Evolutionary conservation across 2,113 vertebrate genomes (phyloP).

Genomic region (Charadrius vociferus): DNA sequence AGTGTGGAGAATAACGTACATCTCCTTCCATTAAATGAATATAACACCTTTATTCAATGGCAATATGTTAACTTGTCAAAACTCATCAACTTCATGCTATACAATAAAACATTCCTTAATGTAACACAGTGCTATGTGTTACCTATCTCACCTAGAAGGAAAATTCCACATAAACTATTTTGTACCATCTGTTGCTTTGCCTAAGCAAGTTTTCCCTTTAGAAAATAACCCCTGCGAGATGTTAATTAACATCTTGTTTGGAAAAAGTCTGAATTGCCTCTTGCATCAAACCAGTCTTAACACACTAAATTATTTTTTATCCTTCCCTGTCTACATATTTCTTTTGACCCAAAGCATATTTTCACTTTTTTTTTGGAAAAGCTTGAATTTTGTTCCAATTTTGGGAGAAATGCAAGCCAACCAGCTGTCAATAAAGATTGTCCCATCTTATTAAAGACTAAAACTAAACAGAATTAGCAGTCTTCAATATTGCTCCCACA

Average conservation of each 20-base stretch:
- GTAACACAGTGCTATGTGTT: background rate
- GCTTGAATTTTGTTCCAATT: background rate
- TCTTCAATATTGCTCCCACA: background rate
- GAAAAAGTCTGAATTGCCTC: background rate
- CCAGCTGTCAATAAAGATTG: background rate
- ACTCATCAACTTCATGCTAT: background rate
- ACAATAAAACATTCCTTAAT: background rate
- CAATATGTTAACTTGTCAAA: constrained; percentile 6
- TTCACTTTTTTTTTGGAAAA: background rate
- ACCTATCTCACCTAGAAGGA: background rate
- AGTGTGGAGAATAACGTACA: background rate
- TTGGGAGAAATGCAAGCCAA: background rate
- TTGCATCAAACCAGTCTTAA: background rate
- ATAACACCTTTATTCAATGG: background rate
- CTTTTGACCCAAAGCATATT: background rate
- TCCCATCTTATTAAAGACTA: background rate
- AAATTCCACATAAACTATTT: background rate
- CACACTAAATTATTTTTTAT: background rate
- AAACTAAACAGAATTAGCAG: background rate
- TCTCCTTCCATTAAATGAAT: background rate
- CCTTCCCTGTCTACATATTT: background rate
- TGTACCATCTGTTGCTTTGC: background rate
- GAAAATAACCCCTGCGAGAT: background rate
- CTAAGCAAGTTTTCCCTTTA: background rate
- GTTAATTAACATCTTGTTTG: background rate